Conservation (phyloP, 2,113 vertebrate genomes). For the Erpornis zantholeuca region DNA sequence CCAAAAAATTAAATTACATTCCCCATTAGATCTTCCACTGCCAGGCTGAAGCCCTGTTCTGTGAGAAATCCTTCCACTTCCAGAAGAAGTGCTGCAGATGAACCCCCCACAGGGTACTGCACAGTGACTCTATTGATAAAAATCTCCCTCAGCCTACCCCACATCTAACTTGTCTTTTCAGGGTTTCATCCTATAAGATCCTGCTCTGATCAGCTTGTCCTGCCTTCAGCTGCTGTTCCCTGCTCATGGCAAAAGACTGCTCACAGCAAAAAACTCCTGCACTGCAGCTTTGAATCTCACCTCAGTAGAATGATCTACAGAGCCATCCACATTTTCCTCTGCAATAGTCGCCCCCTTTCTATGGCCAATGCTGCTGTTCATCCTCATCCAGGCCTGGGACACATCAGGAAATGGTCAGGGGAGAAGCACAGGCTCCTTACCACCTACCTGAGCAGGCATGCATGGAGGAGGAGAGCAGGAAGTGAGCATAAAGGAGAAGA, state of each 20-base stretch:
- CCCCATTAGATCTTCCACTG: not conserved
- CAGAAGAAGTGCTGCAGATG: not conserved
- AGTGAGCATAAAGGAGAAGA: not conserved
- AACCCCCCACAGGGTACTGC: not conserved
- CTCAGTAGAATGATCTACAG: not conserved
- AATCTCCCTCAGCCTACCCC: not conserved
- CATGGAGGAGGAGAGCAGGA: not conserved
- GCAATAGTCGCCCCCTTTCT: not conserved
- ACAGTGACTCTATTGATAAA: not conserved
- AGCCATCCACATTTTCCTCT: not conserved
- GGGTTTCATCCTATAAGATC: not conserved
- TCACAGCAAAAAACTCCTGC: not conserved
- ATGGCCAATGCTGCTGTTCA: not conserved
- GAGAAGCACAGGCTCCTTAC: not conserved
- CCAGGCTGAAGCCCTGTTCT: not conserved
- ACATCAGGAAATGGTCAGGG: not conserved
- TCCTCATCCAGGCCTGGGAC: not conserved
- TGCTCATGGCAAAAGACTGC: not conserved
- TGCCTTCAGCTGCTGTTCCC: not conserved
- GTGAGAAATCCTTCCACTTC: not conserved
- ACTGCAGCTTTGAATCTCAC: not conserved
- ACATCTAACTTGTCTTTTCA: not conserved
- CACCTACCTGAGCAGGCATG: accelerated
- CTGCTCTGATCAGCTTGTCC: not conserved
- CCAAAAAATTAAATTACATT: not conserved